phyloP scores from a whole-genome alignment of 2,888 invertebrate genomes.

The Platycheirus rosarum region DNA sequence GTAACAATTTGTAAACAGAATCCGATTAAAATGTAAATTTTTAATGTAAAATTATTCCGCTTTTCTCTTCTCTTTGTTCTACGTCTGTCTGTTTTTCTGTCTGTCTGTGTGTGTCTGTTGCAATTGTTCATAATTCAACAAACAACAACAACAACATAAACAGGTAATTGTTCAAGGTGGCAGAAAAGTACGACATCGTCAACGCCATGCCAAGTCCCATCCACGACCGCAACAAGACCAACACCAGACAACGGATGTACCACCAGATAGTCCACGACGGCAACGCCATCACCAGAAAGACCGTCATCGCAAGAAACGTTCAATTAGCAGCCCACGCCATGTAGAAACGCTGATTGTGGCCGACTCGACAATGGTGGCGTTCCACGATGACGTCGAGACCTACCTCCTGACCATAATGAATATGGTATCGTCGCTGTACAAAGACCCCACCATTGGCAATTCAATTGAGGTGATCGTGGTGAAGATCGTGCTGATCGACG shows the following conservation, averaged over 20 bases:
- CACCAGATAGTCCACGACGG: slow-evolving; percentile 79
- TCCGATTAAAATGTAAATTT: slow-evolving; percentile 75
- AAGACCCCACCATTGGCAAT: slow-evolving; percentile 94
- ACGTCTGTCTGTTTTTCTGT: slow-evolving; percentile 15
- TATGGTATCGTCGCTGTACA: slow-evolving; percentile 93
- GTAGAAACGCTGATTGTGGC: slow-evolving; percentile 95
- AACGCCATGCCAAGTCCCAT: slow-evolving; percentile 52
- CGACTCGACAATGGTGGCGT: slow-evolving; percentile 93
- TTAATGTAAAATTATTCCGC: slow-evolving; percentile 75
- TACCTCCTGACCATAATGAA: slow-evolving; percentile 96
- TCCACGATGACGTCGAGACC: slow-evolving; percentile 92
- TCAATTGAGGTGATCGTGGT: slow-evolving; percentile 95
- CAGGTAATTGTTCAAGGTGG: slow-evolving; percentile 82
- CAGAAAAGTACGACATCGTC: slow-evolving; percentile 79
- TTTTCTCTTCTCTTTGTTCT: slow-evolving; percentile 54
- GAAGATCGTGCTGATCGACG: slow-evolving; percentile 88
- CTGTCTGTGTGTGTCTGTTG: not conserved
- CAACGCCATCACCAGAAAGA: slow-evolving; percentile 77
- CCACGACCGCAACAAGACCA: slow-evolving; percentile 35
- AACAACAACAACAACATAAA: slow-evolving; percentile 32
- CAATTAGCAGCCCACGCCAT: slow-evolving; percentile 89
- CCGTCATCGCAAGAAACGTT: slow-evolving; percentile 83
- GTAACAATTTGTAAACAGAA: slow-evolving; percentile 77
- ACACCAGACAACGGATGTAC: slow-evolving; percentile 54
- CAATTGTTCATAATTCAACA: not conserved